Percentiles rank a stretch among this genome's conserved stretches.
These are phyloP conservation scores for Murina feae DNA, from an alignment of 2,113 vertebrate species.

Conservation along the genomic window DNA sequence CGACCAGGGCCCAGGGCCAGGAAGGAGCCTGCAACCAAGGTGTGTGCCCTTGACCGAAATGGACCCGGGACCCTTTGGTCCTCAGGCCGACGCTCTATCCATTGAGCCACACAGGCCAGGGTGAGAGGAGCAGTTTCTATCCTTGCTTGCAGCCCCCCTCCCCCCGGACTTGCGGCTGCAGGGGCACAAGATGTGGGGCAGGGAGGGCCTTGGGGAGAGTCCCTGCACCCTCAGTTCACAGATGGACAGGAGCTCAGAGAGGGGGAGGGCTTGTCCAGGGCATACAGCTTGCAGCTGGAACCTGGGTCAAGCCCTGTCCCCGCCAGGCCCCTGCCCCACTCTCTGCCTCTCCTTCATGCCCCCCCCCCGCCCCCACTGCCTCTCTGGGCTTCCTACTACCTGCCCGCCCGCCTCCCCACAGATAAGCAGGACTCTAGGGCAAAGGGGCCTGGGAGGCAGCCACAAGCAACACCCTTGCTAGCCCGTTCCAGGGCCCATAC, in stretches of 20 bases:
- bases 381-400: neutral
- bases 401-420: neutral
- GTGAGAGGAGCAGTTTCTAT: neutral
- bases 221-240: too few species aligned
- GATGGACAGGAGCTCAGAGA: neutral
- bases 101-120: too few species aligned
- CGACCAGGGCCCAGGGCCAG: too few species aligned
- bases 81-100: too few species aligned
- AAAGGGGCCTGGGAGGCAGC: neutral
- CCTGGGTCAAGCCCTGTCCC: neutral
- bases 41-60: too few species aligned
- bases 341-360: neutral
- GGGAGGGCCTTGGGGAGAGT: neutral
- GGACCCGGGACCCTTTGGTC: too few species aligned
- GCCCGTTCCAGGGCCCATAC: neutral
- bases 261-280: neutral
- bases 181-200: neutral
- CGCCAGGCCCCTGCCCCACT: fast-evolving
- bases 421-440: neutral
- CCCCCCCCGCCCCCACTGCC: neutral
- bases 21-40: too few species aligned
- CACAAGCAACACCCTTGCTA: neutral
- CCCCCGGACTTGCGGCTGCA: neutral
- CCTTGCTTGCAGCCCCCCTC: neutral
- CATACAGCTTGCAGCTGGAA: neutral